phyloP scores from a whole-genome alignment of 1,140 invertebrate genomes.

The Drosophila punjabiensis region DNA sequence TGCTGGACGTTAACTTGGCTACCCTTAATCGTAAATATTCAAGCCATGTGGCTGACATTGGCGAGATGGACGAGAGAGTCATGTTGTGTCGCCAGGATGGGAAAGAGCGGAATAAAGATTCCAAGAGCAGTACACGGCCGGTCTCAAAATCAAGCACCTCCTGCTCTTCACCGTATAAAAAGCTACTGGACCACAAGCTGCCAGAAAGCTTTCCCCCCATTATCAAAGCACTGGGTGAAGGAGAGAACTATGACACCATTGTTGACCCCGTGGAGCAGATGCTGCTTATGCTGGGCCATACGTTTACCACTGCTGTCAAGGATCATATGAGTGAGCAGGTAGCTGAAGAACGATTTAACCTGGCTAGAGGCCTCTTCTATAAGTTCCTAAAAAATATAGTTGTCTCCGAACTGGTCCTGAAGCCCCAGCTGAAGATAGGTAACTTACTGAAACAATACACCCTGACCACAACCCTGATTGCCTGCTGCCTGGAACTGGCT shows the following conservation, averaged over 20 bases:
- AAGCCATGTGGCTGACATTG: slow-evolving; percentile 94
- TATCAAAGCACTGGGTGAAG: slow-evolving; percentile 19
- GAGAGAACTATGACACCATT: slow-evolving; percentile 5
- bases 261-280: slow-evolving; percentile 7
- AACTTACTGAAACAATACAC: slow-evolving; percentile 87
- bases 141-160: neutral
- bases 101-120: neutral
- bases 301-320: slow-evolving; percentile 7
- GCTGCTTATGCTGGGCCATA: slow-evolving; percentile 21
- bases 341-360: slow-evolving; percentile 13
- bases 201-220: slow-evolving; percentile 27
- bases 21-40: slow-evolving; percentile 95
- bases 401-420: slow-evolving; percentile 90
- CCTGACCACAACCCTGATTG: slow-evolving; percentile 95
- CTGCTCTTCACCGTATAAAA: slow-evolving; percentile 11
- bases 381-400: slow-evolving; percentile 95
- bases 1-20: slow-evolving; percentile 93
- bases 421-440: slow-evolving; percentile 88
- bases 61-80: slow-evolving; percentile 98
- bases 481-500: slow-evolving; percentile 96
- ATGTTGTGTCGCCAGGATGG: slow-evolving; percentile 86
- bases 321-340: neutral
- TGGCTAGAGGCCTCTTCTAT: slow-evolving; percentile 89
- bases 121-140: neutral
- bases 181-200: slow-evolving; percentile 14